Percentiles rank a stretch among this genome's conserved stretches.
Evolutionary conservation across 2,888 invertebrate species (phyloP).

Genomic region (Chalcosyrphus nemorum): DNA sequence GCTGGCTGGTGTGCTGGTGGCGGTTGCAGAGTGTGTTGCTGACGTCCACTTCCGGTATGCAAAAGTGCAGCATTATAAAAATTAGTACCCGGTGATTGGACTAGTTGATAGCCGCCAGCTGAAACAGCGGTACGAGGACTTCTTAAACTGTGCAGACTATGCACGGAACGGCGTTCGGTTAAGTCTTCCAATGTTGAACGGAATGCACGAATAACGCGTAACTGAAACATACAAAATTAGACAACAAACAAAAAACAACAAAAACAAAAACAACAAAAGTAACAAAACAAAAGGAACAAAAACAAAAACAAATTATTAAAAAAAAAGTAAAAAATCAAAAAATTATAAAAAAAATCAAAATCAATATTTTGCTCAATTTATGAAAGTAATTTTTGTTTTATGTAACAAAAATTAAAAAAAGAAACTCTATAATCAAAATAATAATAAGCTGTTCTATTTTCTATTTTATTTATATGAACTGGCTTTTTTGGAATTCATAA

Average conservation of each 20-base stretch:
- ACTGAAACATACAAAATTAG: slow-evolving; percentile 89
- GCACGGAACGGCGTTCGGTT: slow-evolving; percentile 99
- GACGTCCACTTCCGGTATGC: slow-evolving; percentile 76
- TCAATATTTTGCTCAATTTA: slow-evolving; percentile 23
- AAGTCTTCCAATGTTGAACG: slow-evolving; percentile 99
- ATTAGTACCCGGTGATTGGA: slow-evolving; percentile 74
- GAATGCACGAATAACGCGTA: slow-evolving; percentile 99
- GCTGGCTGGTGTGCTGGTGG: slow-evolving; percentile 75
- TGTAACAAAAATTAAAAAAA: slow-evolving; percentile 7
- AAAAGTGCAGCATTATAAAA: slow-evolving; percentile 79
- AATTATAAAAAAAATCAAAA: slow-evolving; percentile 68
- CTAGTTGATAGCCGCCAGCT: slow-evolving; percentile 73
- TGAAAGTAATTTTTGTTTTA: slow-evolving; percentile 24
- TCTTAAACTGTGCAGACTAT: slow-evolving; percentile 97
- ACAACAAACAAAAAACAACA: slow-evolving; percentile 81
- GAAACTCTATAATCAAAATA: slow-evolving; percentile 26
- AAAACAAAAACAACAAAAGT: slow-evolving; percentile 79
- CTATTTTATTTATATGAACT: not conserved
- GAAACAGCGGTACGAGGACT: slow-evolving; percentile 88
- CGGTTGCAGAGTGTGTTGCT: slow-evolving; percentile 74
- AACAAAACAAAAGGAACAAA: slow-evolving; percentile 75
- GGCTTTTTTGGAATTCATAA: not conserved
- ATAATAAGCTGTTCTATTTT: slow-evolving; percentile 47
- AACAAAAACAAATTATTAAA: slow-evolving; percentile 71
- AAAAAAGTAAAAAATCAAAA: slow-evolving; percentile 74